Base-by-base conservation (phyloP, 2,888 invertebrate genomes). In the Dicyrtoma fusca region DNA sequence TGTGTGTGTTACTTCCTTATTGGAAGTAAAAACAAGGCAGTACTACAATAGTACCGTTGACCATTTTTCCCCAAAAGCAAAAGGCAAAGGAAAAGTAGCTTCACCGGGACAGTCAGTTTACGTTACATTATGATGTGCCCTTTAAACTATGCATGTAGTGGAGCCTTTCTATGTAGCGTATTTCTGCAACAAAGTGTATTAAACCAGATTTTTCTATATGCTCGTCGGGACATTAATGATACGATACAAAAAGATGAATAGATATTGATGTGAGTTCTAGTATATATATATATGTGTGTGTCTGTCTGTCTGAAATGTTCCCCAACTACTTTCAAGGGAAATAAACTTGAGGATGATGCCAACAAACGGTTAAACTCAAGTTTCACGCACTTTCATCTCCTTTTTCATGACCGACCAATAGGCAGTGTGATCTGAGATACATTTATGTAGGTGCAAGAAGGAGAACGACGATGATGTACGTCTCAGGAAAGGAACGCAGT, bases 141-240 rank as follows among this genome's bases (percentile, higher is more conserved):
- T 34, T 34, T 34, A 34, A n/a, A 17, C 49, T 49, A 49, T 11
- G 34, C 59, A 61, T 11, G 42, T 4, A 61, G 11, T 25, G 11
- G 17, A 14, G 17, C 25, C 59, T 49, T 49, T 5, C 19, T 49
- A 49, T 49, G 5, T 6, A 49, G 6, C 11, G 42, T 61, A 25
- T 61, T n/a, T 34, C 34, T 34, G 34, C 8, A 34, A 34, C 34
- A 34, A 34, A 34, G 34, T 34, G 8, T 34, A 34, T 34, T n/a
- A 61, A 61, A 61, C 61, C 61, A 61, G 61, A 61, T 61, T 61
- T 59, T 61, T 61, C n/a, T n/a, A n/a, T n/a, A n/a, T 34, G 34
- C 3, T 5, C 34, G 34, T 34, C 34, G 34, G 8, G 34, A 34
- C 34, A 34, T 8, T 34, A 34, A 34, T 34, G 34, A 34, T 34